Conservation (phyloP, 2,888 invertebrate species). For the Eupithecia inturbata region DNA sequence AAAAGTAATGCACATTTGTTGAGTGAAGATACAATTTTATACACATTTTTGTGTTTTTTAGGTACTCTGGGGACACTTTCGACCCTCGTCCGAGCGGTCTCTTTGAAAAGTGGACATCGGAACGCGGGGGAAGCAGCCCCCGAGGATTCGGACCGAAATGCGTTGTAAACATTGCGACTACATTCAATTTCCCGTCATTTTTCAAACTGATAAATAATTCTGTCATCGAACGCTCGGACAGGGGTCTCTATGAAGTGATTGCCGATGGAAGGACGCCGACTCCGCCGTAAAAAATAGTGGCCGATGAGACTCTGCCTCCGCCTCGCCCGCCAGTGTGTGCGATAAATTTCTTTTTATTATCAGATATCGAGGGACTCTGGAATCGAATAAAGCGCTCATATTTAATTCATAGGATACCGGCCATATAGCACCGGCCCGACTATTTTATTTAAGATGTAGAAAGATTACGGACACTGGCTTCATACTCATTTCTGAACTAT, state of each 20-base stretch:
- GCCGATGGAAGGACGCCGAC: constrained; percentile 76
- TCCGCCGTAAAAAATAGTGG: constrained; percentile 79
- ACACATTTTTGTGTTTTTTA: constrained; percentile 80
- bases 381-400: constrained; percentile 85
- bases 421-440: constrained; percentile 80
- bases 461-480: constrained; percentile 73
- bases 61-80: constrained; percentile 81
- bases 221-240: constrained; percentile 84
- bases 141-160: constrained; percentile 83
- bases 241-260: constrained; percentile 84
- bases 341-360: constrained; percentile 85
- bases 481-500: constrained; percentile 62
- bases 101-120: constrained; percentile 85
- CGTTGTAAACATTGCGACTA: constrained; percentile 85
- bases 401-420: constrained; percentile 84
- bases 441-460: constrained; percentile 83
- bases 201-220: constrained; percentile 86
- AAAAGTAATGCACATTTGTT: constrained; percentile 72
- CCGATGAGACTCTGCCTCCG: constrained; percentile 64
- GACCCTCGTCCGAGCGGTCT: constrained; percentile 84
- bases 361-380: constrained; percentile 84
- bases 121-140: constrained; percentile 84
- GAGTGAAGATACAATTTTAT: constrained; percentile 74
- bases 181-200: constrained; percentile 86
- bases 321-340: constrained; percentile 70